Evolutionary conservation across 2,888 invertebrate genomes (phyloP), one percentile per base, ranked within the genome.

Genomic region (Dioctria linearis): DNA sequence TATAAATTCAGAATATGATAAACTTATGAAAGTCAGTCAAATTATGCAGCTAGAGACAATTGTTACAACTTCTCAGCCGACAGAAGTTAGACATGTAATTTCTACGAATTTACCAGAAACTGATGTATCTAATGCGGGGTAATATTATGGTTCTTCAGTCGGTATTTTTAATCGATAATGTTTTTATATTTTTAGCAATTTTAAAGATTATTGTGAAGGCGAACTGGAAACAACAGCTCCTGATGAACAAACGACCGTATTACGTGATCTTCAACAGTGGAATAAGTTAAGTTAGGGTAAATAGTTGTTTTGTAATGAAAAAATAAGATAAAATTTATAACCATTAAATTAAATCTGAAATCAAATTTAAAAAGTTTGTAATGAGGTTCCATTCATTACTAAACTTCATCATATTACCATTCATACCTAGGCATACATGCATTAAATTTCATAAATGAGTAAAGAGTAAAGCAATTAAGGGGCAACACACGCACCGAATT

Each of bases 11-110:
- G 88, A 89, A 67, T 89, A 89, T 81, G 87, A 88, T 49, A 87
- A 88, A 80, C 83, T 89, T 4, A 88, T 88, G 87, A 88, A 89
- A 82, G 88, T 88, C 82, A 89, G 88, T 67, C 87, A 88, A 82
- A 87, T 85, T 82, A 86, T 88, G 86, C 87, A 88, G 76, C 87
- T 87, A 49, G 84, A 86, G 43, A 86, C 66, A 39, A 63, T 65
- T n/a, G 78, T 78, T 5, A 66, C 42, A 13, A 13, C 65, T 1
- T 6, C 79, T 4, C 79, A 80, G 37, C 67, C 69, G 11, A 13
- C 69, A 3, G 67, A 69, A 37, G 43, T 59, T 42, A 13, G 51
- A 0, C 40, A 57, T n/a, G 51, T 71, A 4, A 80, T 80, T 51
- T 67, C 63, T 4, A 67, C 71, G 59, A 78, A 79, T 66, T 51